phyloP scores from a whole-genome alignment of 2,113 vertebrate species.

The Amblyornis subalaris region DNA sequence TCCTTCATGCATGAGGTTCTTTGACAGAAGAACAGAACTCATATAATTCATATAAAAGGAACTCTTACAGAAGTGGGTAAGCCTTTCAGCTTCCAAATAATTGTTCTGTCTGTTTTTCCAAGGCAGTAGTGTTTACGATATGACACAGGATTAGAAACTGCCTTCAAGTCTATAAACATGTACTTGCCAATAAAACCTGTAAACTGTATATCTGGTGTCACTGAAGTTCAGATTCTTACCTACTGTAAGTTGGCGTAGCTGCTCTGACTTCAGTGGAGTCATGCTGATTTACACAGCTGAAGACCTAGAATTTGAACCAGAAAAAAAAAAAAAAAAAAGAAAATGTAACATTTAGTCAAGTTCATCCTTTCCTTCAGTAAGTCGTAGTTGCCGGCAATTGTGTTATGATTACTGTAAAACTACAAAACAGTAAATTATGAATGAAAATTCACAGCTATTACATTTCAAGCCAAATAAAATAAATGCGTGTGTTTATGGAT shows the following conservation, averaged over 20 bases:
- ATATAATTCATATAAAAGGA: neutral
- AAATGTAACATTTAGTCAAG: neutral
- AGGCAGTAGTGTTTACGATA: conserved; percentile 15
- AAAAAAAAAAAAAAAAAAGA: neutral
- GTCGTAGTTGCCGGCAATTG: conserved; percentile 12
- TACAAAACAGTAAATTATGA: neutral
- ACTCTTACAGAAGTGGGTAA: neutral
- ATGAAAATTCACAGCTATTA: neutral
- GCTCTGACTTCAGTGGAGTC: neutral
- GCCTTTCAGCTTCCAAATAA: neutral
- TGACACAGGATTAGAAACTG: conserved; percentile 9
- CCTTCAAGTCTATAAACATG: conserved; percentile 12
- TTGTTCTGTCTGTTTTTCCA: neutral
- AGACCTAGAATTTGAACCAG: neutral
- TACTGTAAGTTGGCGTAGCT: neutral
- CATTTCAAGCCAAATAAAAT: neutral
- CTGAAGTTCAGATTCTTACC: neutral
- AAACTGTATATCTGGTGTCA: conserved; percentile 4
- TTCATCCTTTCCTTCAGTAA: neutral
- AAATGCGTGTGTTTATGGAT: neutral
- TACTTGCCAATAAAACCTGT: conserved; percentile 7
- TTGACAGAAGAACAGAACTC: neutral
- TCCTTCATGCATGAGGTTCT: neutral
- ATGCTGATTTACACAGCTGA: conserved; percentile 9
- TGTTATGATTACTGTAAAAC: conserved; percentile 15